Evolutionary conservation across 2,797 vertebrate genomes (phyloP), one percentile per base, ranked within the genome.

Genomic region (Malacoraja senta): DNA sequence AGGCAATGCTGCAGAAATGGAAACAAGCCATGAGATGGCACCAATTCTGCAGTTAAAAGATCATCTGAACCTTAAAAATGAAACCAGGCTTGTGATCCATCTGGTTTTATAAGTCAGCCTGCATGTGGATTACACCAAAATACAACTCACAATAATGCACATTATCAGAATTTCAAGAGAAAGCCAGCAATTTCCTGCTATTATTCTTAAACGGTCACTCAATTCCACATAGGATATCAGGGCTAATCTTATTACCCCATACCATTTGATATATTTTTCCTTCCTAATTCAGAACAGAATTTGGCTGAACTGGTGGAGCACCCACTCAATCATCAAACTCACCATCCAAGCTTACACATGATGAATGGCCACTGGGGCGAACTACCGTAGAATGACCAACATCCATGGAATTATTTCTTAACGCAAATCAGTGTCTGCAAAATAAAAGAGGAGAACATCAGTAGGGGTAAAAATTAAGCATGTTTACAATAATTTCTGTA

Each of bases 301-400:
- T 8, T 32, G 3, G 26, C 53, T 61, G 4, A 86, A 86, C 53
- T 84, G 44, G 81, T 84, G 81, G 61, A 26, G 26, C 26, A 9
- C n/a, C 53, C 83, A n/a, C 3, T 17, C 32, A 84, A 84, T 35
- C 8, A 19, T 32, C 84, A 88, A 88, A 88, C 84, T 88, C 17
- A 88, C 84, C 84, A 17, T 88, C 84, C 32, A 88, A 63, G 61
- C n/a, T 88, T 68, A 88, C 84, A 88, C 84, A 88, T 68, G 84
- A 68, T 21, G 84, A 88, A 88, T 88, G 63, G 84, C 84, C 63
- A 88, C 84, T 21, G 65, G 84, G 84, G n/a, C 61, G 63, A 68
- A 88, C 17, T 35, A 88, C 63, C n/a, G 63, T 21, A 88, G 84
- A 68, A 88, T 88, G 61, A 32, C 58, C 29, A 32, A n/a, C 84